Percentiles rank a stretch among this genome's conserved stretches.
phyloP scores from a whole-genome alignment of 2,797 vertebrate species.

The Merluccius polli region DNA sequence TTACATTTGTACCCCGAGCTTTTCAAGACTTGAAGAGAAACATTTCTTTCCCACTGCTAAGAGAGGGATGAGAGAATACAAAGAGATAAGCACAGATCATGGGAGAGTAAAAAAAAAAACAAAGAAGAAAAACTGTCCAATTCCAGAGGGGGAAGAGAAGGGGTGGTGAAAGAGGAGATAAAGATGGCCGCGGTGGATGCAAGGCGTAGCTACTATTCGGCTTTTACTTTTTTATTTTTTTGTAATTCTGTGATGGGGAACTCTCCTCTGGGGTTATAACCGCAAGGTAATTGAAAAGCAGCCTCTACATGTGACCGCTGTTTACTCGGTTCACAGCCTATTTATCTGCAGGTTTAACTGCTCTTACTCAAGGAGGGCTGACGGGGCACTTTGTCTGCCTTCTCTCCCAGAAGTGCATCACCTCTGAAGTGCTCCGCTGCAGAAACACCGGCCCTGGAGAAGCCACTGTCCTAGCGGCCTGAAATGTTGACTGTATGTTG shows the following conservation, averaged over 20 bases:
- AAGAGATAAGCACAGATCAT: background rate
- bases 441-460: background rate
- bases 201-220: conserved; percentile 32
- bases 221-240: conserved; percentile 15
- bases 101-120: background rate
- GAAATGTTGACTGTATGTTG: too few species aligned
- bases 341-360: conserved; percentile 67
- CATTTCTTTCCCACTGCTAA: background rate
- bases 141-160: conserved; percentile 1
- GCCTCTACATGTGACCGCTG: conserved; percentile 62
- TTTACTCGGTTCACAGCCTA: conserved; percentile 69
- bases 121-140: background rate
- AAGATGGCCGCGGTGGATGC: conserved; percentile 9
- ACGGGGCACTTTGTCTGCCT: conserved; percentile 50
- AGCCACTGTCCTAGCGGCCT: background rate
- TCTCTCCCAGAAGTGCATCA: background rate
- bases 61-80: background rate
- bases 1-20: background rate
- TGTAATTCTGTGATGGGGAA: conserved; percentile 42
- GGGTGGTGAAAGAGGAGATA: conserved; percentile 7
- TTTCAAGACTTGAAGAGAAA: background rate
- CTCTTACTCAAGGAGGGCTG: conserved; percentile 61
- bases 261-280: conserved; percentile 64
- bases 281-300: conserved; percentile 67
- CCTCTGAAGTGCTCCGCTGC: background rate